Evolutionary conservation across 1,140 invertebrate genomes (phyloP), one percentile per base, ranked within the genome.

Genomic region (Lysiphlebus fabarum): DNA sequence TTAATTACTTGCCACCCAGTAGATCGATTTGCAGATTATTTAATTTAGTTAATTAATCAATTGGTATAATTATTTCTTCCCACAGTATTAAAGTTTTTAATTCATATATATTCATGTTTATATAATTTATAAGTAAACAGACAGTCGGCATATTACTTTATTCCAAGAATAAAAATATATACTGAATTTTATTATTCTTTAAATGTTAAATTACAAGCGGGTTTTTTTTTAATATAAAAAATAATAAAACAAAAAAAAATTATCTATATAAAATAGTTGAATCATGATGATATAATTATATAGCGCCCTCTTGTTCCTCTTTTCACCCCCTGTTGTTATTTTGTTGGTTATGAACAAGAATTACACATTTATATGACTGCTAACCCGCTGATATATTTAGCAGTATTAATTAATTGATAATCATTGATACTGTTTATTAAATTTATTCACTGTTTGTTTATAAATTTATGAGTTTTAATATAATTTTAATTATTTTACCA

Each of bases 21-120:
- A 26, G 72, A 74, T 75, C 71, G 70, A 74, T 70, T 62, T 53
- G 64, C 56, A 68, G 66, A 72, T 75, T 73, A 74, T 73, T 68
- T 73, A 73, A 78, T 77, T 79, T 66, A 59, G 67, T 72, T 73
- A 76, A 77, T 78, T 74, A 73, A 71, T 69, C 74, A 75, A 78
- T 78, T 76, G 71, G 47, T 59, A 62, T 73, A 73, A 73, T 77
- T 72, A 71, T 70, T 61, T 50, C 61, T 57, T 53, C 65, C 65
- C 67, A 59, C 65, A 69, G 58, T 50, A 49, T 12, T 40, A 7
- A 56, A 33, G 44, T 56, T 43, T 49, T 34, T 41, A 34, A 56
- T 14, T n/a, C 8, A 6, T 10, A 14, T 41, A 17, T 40, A 43
- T 56, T 7, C 14, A 40, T 45, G n/a, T 53, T 37, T 45, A 56